Percentiles rank a stretch among this genome's conserved stretches.
phyloP scores from a whole-genome alignment of 2,888 invertebrate species.

The Leptopilina myrica region DNA sequence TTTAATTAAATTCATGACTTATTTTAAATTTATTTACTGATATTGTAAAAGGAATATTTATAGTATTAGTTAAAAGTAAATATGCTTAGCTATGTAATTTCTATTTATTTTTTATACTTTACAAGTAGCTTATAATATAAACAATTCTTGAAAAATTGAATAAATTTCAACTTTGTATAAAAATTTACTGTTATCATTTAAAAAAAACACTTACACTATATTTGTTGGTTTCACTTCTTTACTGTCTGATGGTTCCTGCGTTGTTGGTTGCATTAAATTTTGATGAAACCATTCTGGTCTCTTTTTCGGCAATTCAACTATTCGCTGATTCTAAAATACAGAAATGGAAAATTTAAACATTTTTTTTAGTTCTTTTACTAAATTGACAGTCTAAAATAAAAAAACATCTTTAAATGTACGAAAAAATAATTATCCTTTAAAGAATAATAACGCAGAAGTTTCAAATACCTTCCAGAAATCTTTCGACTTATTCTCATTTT shows the following conservation, averaged over 20 bases:
- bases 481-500: conserved; percentile 84
- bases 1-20: too few species aligned
- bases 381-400: too few species aligned
- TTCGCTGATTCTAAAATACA: conserved; percentile 80
- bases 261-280: conserved; percentile 88
- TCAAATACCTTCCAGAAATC: conserved; percentile 73
- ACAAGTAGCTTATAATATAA: conserved; percentile 4
- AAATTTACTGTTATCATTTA: not conserved
- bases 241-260: conserved; percentile 83
- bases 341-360: not conserved
- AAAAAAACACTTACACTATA: conserved; percentile 78
- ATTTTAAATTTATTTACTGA: too few species aligned
- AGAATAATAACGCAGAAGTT: too few species aligned
- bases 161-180: conserved; percentile 12
- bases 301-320: conserved; percentile 91
- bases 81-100: conserved; percentile 3
- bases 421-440: not conserved
- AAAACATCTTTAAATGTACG: not conserved
- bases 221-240: conserved; percentile 80
- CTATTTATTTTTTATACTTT: conserved; percentile 28
- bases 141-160: conserved; percentile 27
- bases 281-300: conserved; percentile 93
- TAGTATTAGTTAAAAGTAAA: not conserved
- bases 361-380: not conserved
- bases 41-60: not conserved